A percentile compares a stretch with the other conserved stretches of the same genome.
Conservation (phyloP, 2,888 invertebrate genomes). For the Calliscelio sp. region DNA sequence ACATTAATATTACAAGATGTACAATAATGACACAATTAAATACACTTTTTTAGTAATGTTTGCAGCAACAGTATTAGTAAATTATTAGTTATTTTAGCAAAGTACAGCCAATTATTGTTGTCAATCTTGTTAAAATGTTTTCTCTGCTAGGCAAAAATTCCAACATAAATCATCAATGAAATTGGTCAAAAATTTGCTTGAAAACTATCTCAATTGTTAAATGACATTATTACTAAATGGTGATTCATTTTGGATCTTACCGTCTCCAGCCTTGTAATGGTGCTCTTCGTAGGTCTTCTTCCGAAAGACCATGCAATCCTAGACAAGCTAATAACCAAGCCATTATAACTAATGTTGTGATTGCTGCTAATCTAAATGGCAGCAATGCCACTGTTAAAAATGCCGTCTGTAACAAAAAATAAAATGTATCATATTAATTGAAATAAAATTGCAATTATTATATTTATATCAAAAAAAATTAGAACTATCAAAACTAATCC, state of each 20-base stretch:
- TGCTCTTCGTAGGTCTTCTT: slow-evolving; percentile 91
- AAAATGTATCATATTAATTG: background rate
- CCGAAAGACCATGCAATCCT: slow-evolving; percentile 92
- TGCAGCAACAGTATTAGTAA: too few species aligned
- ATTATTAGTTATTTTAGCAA: too few species aligned
- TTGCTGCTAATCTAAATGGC: slow-evolving; percentile 93
- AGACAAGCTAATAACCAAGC: slow-evolving; percentile 95
- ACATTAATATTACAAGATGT: too few species aligned
- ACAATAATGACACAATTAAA: too few species aligned
- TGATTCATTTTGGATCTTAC: slow-evolving; percentile 87
- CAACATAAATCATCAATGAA: too few species aligned
- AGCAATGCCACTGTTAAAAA: slow-evolving; percentile 94
- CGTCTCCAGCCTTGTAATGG: slow-evolving; percentile 96
- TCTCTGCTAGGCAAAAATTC: too few species aligned
- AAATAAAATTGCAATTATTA: background rate
- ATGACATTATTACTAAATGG: too few species aligned
- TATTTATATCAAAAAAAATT: too few species aligned
- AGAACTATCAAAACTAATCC: too few species aligned
- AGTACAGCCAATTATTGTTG: too few species aligned
- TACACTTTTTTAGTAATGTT: too few species aligned
- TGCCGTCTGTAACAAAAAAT: slow-evolving; percentile 90
- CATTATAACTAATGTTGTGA: slow-evolving; percentile 91
- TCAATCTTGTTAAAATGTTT: too few species aligned
- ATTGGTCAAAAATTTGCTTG: background rate
- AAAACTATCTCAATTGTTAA: background rate